phyloP scores from a whole-genome alignment of 2,888 invertebrate species.

The Chymomyza fuscimana region DNA sequence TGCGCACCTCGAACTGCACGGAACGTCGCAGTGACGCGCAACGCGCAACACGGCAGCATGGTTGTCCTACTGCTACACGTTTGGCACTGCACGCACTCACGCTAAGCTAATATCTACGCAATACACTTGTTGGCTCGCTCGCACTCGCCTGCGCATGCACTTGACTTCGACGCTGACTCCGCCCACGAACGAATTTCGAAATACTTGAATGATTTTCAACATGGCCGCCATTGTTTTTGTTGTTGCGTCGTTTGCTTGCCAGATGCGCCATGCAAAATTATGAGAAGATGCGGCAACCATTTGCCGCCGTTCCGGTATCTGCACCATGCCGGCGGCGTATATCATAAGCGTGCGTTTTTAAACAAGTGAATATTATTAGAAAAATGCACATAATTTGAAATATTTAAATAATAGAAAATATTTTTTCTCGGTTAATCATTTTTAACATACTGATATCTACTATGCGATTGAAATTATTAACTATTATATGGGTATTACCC shows the following conservation, averaged over 20 bases:
- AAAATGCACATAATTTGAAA: not conserved
- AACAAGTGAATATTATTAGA: not conserved
- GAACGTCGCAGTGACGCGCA: slow-evolving; percentile 5
- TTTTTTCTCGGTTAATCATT: too few species aligned
- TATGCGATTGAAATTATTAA: too few species aligned
- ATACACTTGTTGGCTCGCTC: slow-evolving; percentile 49
- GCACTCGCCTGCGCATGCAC: slow-evolving; percentile 49
- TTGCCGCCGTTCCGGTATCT: slow-evolving; percentile 39
- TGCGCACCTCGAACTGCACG: slow-evolving; percentile 41
- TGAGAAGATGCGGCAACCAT: slow-evolving; percentile 28
- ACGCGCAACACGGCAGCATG: slow-evolving; percentile 28
- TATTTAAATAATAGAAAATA: not conserved
- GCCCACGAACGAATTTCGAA: slow-evolving; percentile 77
- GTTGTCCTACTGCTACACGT: slow-evolving; percentile 28
- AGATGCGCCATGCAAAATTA: slow-evolving; percentile 43
- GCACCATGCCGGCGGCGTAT: slow-evolving; percentile 16
- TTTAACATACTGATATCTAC: too few species aligned
- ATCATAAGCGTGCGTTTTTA: not conserved
- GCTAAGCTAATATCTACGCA: slow-evolving; percentile 3
- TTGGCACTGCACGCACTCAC: slow-evolving; percentile 48
- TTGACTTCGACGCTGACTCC: slow-evolving; percentile 60
- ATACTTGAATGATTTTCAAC: slow-evolving; percentile 79
- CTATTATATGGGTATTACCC: too few species aligned
- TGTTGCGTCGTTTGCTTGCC: slow-evolving; percentile 34
- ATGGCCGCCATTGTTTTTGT: slow-evolving; percentile 71